These are phyloP conservation scores for Brachyalestes nurse DNA, from an alignment of 2,797 vertebrate genomes.

Conservation along the genomic window DNA sequence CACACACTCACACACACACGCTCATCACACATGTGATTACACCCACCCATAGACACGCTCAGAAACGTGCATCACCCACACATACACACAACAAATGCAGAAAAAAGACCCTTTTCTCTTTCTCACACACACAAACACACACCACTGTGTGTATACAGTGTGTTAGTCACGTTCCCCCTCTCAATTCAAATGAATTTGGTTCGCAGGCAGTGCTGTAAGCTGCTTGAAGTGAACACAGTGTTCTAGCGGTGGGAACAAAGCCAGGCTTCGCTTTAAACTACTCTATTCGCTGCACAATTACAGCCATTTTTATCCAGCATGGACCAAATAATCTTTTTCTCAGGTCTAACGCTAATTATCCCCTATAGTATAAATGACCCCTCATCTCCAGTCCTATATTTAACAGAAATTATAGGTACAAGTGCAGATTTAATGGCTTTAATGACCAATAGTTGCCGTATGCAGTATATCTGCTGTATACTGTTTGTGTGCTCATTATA, in stretches of 20 bases:
- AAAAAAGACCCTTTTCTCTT: not conserved
- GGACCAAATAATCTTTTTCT: not conserved
- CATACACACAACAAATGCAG: not conserved
- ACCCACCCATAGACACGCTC: not conserved
- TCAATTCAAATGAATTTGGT: slow-evolving; percentile 32
- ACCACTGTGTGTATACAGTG: not conserved
- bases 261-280: slow-evolving; percentile 32
- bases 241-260: slow-evolving; percentile 39
- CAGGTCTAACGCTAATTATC: not conserved
- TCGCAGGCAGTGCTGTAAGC: slow-evolving; percentile 36
- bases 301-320: slow-evolving; percentile 21
- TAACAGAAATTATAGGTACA: not conserved
- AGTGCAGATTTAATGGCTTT: not conserved
- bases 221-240: slow-evolving; percentile 38
- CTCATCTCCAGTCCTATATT: not conserved
- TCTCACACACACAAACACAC: not conserved
- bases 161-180: slow-evolving; percentile 31
- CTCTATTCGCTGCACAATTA: slow-evolving; percentile 31
- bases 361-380: not conserved
- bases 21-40: slow-evolving; percentile 20
- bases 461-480: not conserved
- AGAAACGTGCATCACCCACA: not conserved
- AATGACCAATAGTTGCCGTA: not conserved
- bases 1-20: not conserved
- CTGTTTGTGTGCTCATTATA: not conserved